Evolutionary conservation across 2,797 vertebrate genomes (phyloP), one percentile per base, ranked within the genome.

Genomic region (Pteropus rufus): DNA sequence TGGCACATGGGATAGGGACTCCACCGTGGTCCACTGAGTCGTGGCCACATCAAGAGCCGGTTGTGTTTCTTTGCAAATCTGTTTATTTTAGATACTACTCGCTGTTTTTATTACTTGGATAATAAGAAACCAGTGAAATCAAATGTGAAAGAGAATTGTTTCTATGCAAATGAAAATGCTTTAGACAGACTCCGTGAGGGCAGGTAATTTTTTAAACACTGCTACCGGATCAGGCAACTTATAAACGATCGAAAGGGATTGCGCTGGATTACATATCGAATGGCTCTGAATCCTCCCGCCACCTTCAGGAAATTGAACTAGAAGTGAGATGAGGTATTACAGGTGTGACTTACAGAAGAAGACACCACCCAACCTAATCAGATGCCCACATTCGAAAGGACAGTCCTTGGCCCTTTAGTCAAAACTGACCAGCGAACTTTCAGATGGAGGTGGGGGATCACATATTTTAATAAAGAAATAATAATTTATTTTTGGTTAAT

Each of bases 131-230:
- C 58, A 44, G 6, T 46, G 64, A 70, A 88, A 58, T 77, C 26
- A 46, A 31, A 4, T 65, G 34, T 46, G 49, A 79, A 60, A 52
- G 44, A 75, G 14, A 60, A 14, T 23, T 26, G 39, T 84, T 84
- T 65, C 70, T 84, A 0, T 56, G 44, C 26, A 73, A 85, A 79
- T 82, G 23, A 46, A 72, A 26, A 36, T 58, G 52, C 52, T 82
- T 86, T 67, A 58, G 76, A 81, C 62, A 60, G 80, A 79, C 91
- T 79, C n/a, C 36, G 6, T 46, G 44, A 87, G 70, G 62, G 39
- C 65, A 65, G 36, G 54, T 44, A 29, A 5, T 56, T 41, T 60
- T 14, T 69, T 14, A 49, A 75, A 82, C 44, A 29, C 4, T 41
- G 58, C 65, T 75, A 0, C 9, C 0, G 10, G 86, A 85, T 56